phyloP scores from a whole-genome alignment of 2,888 invertebrate species.

The Coenonympha arcania region DNA sequence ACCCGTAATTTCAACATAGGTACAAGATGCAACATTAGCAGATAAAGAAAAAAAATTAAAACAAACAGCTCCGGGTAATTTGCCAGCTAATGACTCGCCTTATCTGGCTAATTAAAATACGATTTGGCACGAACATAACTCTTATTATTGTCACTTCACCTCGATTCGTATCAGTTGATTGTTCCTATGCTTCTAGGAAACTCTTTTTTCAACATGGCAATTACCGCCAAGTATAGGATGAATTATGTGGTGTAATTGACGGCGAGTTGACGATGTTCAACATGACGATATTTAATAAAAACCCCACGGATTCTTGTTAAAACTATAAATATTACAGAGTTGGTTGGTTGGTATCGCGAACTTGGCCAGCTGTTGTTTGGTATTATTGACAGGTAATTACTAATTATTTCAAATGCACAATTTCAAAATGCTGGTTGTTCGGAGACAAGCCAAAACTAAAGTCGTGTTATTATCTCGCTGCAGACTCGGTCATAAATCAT shows the following conservation, averaged over 20 bases:
- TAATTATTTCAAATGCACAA: too few relatives aligned
- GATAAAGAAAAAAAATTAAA: slow-evolving; percentile 65
- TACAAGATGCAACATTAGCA: slow-evolving; percentile 61
- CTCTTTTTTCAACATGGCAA: slow-evolving; percentile 33
- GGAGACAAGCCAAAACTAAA: too few relatives aligned
- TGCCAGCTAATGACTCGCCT: slow-evolving; percentile 63
- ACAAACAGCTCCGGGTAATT: slow-evolving; percentile 63
- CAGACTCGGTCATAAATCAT: too few relatives aligned
- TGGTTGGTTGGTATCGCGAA: too few relatives aligned
- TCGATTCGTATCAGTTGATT: slow-evolving; percentile 54
- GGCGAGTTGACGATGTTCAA: slow-evolving; percentile 6
- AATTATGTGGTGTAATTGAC: slow-evolving; percentile 21
- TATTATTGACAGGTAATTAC: too few relatives aligned
- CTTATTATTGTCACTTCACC: slow-evolving; percentile 54
- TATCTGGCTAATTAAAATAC: slow-evolving; percentile 71
- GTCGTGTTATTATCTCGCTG: too few relatives aligned
- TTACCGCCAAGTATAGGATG: slow-evolving; percentile 40
- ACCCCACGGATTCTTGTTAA: background rate
- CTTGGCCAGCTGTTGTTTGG: too few relatives aligned
- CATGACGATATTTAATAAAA: slow-evolving; percentile 12
- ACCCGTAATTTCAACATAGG: slow-evolving; percentile 47
- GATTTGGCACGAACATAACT: slow-evolving; percentile 57
- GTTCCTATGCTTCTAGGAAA: slow-evolving; percentile 39
- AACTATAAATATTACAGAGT: background rate
- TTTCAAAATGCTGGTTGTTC: too few relatives aligned